Evolutionary conservation across 2,888 invertebrate species (phyloP).

Genomic region (Caenorhabditis afra): DNA sequence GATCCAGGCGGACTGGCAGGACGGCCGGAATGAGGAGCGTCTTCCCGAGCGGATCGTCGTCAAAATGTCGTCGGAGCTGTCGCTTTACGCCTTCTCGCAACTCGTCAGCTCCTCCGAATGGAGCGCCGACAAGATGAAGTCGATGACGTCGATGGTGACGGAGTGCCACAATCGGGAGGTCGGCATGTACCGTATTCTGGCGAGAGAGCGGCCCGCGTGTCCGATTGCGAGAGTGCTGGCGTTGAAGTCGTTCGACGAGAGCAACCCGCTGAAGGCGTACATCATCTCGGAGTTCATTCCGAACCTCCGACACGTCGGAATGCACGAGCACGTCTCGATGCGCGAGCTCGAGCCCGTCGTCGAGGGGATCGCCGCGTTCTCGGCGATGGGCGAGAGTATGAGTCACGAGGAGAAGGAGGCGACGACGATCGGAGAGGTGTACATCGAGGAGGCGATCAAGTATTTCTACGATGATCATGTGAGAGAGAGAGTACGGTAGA

Average conservation of each 20-base stretch:
- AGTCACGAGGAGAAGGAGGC: slow-evolving; percentile 3
- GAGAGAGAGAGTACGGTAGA: background rate
- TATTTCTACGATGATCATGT: slow-evolving; percentile 33
- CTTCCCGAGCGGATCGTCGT: slow-evolving; percentile 39
- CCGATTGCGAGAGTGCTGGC: slow-evolving; percentile 30
- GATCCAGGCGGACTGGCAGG: slow-evolving; percentile 38
- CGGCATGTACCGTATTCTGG: slow-evolving; percentile 41
- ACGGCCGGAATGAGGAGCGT: background rate
- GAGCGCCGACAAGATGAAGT: slow-evolving; percentile 35
- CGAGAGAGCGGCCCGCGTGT: slow-evolving; percentile 27
- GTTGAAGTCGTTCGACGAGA: slow-evolving; percentile 25
- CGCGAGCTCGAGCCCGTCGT: slow-evolving; percentile 28
- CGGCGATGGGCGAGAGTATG: slow-evolving; percentile 49
- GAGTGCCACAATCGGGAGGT: slow-evolving; percentile 50
- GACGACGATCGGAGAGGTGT: slow-evolving; percentile 31
- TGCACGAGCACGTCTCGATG: slow-evolving; percentile 21
- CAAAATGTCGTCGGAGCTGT: slow-evolving; percentile 45
- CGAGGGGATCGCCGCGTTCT: slow-evolving; percentile 47
- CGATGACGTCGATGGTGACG: slow-evolving; percentile 30
- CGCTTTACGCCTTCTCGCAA: slow-evolving; percentile 31
- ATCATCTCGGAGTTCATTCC: slow-evolving; percentile 44
- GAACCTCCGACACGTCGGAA: slow-evolving; percentile 34
- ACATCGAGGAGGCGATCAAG: slow-evolving; percentile 34
- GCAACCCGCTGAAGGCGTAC: slow-evolving; percentile 32
- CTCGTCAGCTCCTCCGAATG: slow-evolving; percentile 31